phyloP scores from a whole-genome alignment of 2,888 invertebrate species.

The Automeris io region DNA sequence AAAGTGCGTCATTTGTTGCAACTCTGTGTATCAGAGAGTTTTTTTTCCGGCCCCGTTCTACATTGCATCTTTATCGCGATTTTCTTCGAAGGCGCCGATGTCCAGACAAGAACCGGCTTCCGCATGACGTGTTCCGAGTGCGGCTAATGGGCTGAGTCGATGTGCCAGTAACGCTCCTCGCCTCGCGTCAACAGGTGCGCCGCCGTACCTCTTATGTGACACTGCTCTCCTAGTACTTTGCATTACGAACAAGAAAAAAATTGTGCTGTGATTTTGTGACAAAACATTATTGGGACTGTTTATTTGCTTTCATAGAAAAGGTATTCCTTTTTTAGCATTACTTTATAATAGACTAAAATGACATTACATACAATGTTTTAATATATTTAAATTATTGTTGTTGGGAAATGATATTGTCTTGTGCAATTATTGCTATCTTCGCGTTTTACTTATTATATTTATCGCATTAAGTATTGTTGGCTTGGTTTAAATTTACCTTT shows the following conservation, averaged over 20 bases:
- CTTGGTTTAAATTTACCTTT: too few species aligned
- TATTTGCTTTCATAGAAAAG: too few species aligned
- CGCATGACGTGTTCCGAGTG: constrained; percentile 62
- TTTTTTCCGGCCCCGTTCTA: constrained; percentile 26
- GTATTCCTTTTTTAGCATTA: constrained; percentile 2
- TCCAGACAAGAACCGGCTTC: constrained; percentile 67
- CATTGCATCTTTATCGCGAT: constrained; percentile 46
- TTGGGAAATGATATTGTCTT: too few species aligned
- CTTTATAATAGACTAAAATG: too few species aligned
- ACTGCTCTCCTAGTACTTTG: constrained; percentile 44
- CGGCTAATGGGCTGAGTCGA: constrained; percentile 57
- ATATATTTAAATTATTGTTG: too few species aligned
- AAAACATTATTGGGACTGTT: too few species aligned
- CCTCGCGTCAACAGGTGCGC: constrained; percentile 68
- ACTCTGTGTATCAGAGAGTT: constrained; percentile 3
- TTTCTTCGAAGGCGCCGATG: constrained; percentile 55
- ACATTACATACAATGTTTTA: too few species aligned
- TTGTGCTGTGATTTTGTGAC: constrained; percentile 40
- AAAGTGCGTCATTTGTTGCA: constrained; percentile 14
- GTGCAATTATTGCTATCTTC: too few species aligned
- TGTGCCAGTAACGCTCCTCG: constrained; percentile 66
- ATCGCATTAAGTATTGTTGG: too few species aligned
- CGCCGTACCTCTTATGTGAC: constrained; percentile 36
- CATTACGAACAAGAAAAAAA: constrained; percentile 27
- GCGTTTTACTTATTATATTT: too few species aligned